Percentiles rank a stretch among this genome's conserved stretches.
Evolutionary conservation across 2,888 invertebrate genomes (phyloP).

Genomic region (Monoplex corrugatus): DNA sequence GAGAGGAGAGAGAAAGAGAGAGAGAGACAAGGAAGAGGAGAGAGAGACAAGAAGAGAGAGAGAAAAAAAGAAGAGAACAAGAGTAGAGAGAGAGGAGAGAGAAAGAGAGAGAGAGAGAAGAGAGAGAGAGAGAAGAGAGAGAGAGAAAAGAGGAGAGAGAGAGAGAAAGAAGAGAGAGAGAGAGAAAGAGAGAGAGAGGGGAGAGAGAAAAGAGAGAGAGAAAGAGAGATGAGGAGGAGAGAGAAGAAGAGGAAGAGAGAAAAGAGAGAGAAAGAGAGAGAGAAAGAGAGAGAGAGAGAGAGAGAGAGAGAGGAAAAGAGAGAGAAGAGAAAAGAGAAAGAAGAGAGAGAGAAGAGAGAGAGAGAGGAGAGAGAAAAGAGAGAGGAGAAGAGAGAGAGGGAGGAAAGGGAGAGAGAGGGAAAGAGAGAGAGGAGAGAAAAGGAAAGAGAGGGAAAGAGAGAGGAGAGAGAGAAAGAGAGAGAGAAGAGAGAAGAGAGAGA

Average conservation of each 20-base stretch:
- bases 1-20: no score
- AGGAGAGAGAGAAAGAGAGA: no score
- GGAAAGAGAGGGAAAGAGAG: no score
- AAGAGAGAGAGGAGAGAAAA: neutral
- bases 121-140: neutral
- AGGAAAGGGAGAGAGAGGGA: neutral
- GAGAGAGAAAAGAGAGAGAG: neutral
- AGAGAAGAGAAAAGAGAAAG: neutral
- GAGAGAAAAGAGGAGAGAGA: neutral
- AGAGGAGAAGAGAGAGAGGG: no score
- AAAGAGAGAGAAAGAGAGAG: neutral
- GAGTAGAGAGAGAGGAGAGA: no score
- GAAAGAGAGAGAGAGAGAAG: neutral
- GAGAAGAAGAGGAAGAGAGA: neutral
- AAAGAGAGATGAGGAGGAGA: neutral
- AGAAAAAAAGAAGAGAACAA: no score
- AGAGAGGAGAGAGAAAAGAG: neutral
- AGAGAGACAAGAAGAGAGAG: no score
- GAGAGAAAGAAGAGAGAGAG: neutral
- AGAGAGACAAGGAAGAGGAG: no score
- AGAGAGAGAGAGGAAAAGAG: neutral
- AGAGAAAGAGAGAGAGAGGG: neutral
- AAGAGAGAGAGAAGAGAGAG: neutral
- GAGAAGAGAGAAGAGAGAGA: no score
- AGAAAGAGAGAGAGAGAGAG: neutral